Base-by-base conservation (phyloP, 2,797 vertebrate species). In the Catostomus latipinnis region DNA sequence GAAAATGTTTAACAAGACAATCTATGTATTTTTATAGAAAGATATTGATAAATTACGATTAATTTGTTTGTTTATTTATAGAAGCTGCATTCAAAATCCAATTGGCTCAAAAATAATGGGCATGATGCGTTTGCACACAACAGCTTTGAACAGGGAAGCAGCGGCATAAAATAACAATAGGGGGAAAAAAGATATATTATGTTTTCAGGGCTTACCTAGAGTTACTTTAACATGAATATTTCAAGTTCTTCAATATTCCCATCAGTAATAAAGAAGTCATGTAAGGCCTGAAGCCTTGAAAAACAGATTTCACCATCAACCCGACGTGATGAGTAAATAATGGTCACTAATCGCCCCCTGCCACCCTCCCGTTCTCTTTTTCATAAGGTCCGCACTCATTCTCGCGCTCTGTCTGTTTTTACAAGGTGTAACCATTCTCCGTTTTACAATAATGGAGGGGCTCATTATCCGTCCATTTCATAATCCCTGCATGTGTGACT, bases 401-500 rank as follows among this genome's bases (percentile, higher is more conserved):
- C 65, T 22, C 58, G 65, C 14, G 76, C 78, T 84, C 81, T 60
- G 52, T 82, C 78, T 74, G 56, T 6, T 86, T 92, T 92, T 92
- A 91, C 86, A 81, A 89, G 79, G 88, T 88, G 89, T 87, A 91
- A 92, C 88, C 84, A 80, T 81, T 86, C 81, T 79, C 87, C 80
- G 87, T 90, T 90, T 83, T 85, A 83, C 77, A 74, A 82, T 90
- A 90, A 92, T 90, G 80, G 86, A 85, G 87, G 88, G 90, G 84
- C 90, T 88, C 90, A 90, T 93, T 93, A 92, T 88, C 84, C 87
- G 8, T 82, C 69, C 73, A 81, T 83, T 84, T 84, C 75, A 84
- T 79, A 76, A 83, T 83, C 82, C 81, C 63, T 76, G 68, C 75
- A 74, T 80, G 78, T 82, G 74, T 34, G 54, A 81, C 81, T 50